A percentile compares a stretch with the other conserved stretches of the same genome.
Conservation (phyloP, 2,888 invertebrate species). For the Pandemis corylana region DNA sequence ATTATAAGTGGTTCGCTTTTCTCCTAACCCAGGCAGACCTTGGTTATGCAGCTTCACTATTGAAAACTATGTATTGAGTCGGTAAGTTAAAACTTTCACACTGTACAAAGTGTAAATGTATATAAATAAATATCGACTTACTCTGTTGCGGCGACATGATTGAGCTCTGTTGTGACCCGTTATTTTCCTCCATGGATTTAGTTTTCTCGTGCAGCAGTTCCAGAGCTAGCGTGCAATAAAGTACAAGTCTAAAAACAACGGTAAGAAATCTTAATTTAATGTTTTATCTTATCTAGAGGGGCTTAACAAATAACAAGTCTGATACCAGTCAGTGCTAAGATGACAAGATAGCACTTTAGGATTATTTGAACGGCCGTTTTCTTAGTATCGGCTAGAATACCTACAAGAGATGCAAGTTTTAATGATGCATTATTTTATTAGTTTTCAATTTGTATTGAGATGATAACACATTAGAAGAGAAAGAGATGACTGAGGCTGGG, state of each 20-base stretch:
- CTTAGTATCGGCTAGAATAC: neutral
- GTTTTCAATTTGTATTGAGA: no score
- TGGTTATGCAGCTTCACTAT: neutral
- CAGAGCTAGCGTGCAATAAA: constrained; percentile 81
- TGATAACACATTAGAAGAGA: no score
- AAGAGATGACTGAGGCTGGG: no score
- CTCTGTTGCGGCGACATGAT: constrained; percentile 78
- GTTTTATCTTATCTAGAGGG: constrained; percentile 34
- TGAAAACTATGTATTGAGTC: no score
- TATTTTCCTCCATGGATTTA: constrained; percentile 82
- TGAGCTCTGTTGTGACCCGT: constrained; percentile 75
- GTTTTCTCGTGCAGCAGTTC: constrained; percentile 88
- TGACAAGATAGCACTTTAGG: constrained; percentile 21
- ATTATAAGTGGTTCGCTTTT: no score
- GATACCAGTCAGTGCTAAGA: constrained; percentile 10
- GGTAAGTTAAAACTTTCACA: no score
- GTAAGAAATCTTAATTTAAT: constrained; percentile 21
- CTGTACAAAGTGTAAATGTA: neutral
- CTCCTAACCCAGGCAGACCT: neutral
- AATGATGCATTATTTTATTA: no score
- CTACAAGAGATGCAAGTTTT: neutral
- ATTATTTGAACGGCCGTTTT: neutral
- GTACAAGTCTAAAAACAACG: constrained; percentile 17
- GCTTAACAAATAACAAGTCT: constrained; percentile 25
- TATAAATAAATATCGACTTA: constrained; percentile 54